A percentile compares a stretch with the other conserved stretches of the same genome.
Evolutionary conservation across 2,888 invertebrate genomes (phyloP).

Genomic region (Cerceris ruficornis): DNA sequence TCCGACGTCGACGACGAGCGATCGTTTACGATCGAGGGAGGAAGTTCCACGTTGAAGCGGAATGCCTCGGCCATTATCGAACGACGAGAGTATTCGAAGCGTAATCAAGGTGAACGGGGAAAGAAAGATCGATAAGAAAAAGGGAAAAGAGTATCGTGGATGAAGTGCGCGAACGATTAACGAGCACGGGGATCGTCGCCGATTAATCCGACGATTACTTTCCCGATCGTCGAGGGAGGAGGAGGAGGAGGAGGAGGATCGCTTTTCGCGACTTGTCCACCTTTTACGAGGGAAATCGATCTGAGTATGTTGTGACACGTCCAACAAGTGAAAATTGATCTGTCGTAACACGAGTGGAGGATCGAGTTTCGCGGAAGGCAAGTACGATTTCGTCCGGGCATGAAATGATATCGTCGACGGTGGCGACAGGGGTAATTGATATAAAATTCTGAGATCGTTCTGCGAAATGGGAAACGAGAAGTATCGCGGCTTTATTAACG

Average conservation of each 20-base stretch:
- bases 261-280: too few relatives aligned
- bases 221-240: too few relatives aligned
- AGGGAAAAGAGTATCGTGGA: too few relatives aligned
- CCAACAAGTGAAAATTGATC: conserved; percentile 32
- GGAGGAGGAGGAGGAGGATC: not conserved
- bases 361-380: conserved; percentile 47
- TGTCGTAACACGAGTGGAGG: conserved; percentile 26
- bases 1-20: not conserved
- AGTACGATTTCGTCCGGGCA: conserved; percentile 26
- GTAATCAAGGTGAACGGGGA: too few relatives aligned
- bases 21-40: not conserved
- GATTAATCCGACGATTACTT: too few relatives aligned
- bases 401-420: conserved; percentile 33
- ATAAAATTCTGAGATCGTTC: too few relatives aligned
- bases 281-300: too few relatives aligned
- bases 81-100: not conserved
- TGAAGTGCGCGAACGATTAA: too few relatives aligned
- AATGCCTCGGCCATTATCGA: not conserved
- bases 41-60: not conserved
- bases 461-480: too few relatives aligned
- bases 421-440: not conserved
- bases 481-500: too few relatives aligned
- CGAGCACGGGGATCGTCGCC: too few relatives aligned
- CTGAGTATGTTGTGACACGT: conserved; percentile 15
- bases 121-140: too few relatives aligned